Percentiles rank a stretch among this genome's conserved stretches.
Evolutionary conservation across 2,797 vertebrate species (phyloP).

Genomic region (Poeciliopsis gracilis): DNA sequence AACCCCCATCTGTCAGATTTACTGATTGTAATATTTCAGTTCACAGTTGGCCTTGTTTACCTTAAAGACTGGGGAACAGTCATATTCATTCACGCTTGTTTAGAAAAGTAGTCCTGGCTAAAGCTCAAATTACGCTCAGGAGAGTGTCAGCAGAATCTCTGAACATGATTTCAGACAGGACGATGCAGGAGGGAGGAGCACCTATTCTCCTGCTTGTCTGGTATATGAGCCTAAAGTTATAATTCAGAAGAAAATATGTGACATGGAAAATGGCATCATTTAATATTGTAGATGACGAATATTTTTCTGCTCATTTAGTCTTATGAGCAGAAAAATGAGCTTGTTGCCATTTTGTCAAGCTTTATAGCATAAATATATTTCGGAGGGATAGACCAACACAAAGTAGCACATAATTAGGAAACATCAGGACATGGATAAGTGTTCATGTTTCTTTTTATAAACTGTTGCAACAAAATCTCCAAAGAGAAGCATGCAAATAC

Average conservation of each 20-base stretch:
- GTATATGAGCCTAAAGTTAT: slow-evolving; percentile 13
- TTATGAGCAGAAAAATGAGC: no score
- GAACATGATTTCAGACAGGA: slow-evolving; percentile 41
- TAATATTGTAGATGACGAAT: background rate
- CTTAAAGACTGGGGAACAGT: slow-evolving; percentile 8
- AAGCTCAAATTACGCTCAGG: slow-evolving; percentile 32
- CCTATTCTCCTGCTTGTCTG: slow-evolving; percentile 23
- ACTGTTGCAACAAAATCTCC: background rate
- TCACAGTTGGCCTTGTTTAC: slow-evolving; percentile 25
- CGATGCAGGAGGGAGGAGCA: slow-evolving; percentile 6
- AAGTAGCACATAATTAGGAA: background rate
- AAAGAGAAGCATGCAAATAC: background rate
- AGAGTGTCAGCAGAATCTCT: slow-evolving; percentile 26
- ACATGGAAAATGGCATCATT: background rate
- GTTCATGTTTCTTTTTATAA: background rate
- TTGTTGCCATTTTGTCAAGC: background rate
- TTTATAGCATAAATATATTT: background rate
- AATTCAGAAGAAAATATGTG: slow-evolving; percentile 1
- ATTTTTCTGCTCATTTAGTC: background rate
- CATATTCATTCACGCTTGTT: slow-evolving; percentile 27
- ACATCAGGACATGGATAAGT: background rate
- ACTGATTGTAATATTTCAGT: slow-evolving; percentile 12
- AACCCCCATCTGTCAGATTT: background rate
- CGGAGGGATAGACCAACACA: background rate
- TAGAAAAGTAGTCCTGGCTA: slow-evolving; percentile 19